These are phyloP conservation scores for Cyrtonyx montezumae DNA, from an alignment of 2,113 vertebrate genomes.

Conservation along the genomic window DNA sequence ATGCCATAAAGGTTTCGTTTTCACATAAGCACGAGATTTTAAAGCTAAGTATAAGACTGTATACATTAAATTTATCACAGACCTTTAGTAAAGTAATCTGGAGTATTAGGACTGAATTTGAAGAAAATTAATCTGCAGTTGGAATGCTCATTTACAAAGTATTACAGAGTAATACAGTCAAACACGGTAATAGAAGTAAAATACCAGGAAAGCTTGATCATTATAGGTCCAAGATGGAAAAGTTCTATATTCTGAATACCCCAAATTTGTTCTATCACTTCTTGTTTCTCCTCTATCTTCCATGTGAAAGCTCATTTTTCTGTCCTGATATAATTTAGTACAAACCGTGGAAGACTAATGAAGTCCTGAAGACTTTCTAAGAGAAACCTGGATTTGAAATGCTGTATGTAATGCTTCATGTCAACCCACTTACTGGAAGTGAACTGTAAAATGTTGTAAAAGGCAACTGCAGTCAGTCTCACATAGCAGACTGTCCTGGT, in stretches of 20 bases:
- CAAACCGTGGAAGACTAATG: neutral
- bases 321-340: neutral
- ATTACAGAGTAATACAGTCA: neutral
- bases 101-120: neutral
- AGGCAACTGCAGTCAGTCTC: neutral
- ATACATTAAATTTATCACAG: neutral
- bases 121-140: neutral
- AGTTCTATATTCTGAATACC: neutral
- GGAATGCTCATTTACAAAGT: neutral
- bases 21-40: neutral
- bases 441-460: neutral
- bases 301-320: neutral
- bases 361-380: neutral
- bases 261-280: neutral
- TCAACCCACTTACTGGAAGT: neutral
- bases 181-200: neutral
- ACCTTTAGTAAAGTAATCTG: neutral
- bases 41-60: neutral
- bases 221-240: neutral
- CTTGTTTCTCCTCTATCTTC: neutral
- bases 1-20: conserved; percentile 1
- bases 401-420: neutral
- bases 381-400: neutral
- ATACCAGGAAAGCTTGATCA: neutral
- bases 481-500: neutral